Percentiles rank a stretch among this genome's conserved stretches.
Conservation (phyloP, 2,797 vertebrate species). For the Dicrostonyx torquatus region DNA sequence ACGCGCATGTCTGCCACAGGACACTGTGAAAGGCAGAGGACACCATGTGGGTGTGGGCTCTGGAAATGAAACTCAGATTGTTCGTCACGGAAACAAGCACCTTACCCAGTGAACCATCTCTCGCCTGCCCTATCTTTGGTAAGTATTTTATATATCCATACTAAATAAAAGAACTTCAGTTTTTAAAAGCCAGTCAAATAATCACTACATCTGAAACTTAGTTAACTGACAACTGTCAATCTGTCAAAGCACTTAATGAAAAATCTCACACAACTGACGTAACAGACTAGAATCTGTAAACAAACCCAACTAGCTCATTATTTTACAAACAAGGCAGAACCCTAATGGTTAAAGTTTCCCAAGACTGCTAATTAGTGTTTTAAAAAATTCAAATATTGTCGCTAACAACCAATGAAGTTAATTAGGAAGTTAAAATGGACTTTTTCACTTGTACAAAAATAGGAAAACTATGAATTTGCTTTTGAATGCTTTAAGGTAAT, state of each 20-base stretch:
- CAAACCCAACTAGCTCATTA: neutral
- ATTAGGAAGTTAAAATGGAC: neutral
- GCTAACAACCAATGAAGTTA: neutral
- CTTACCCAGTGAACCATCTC: neutral
- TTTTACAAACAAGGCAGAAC: neutral
- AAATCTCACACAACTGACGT: conserved; percentile 22
- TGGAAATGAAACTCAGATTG: neutral
- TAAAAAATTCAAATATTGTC: neutral
- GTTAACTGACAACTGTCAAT: neutral
- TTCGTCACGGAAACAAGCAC: neutral
- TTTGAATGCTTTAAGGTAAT: conserved; percentile 22
- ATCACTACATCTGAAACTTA: conserved; percentile 29
- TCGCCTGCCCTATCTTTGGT: neutral
- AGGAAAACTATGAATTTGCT: conserved; percentile 39
- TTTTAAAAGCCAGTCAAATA: conserved; percentile 54
- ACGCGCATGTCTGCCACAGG: neutral
- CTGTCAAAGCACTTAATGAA: neutral
- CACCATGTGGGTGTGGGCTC: neutral
- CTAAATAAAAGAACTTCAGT: conserved; percentile 33
- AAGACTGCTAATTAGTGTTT: neutral
- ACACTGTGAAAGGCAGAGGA: neutral
- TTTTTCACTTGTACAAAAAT: conserved; percentile 45
- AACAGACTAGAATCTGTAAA: conserved; percentile 12
- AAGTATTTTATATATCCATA: conserved; percentile 14
- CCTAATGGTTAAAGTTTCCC: conserved; percentile 12